Conservation (phyloP, 2,888 invertebrate species). For the Saturnia japonica region DNA sequence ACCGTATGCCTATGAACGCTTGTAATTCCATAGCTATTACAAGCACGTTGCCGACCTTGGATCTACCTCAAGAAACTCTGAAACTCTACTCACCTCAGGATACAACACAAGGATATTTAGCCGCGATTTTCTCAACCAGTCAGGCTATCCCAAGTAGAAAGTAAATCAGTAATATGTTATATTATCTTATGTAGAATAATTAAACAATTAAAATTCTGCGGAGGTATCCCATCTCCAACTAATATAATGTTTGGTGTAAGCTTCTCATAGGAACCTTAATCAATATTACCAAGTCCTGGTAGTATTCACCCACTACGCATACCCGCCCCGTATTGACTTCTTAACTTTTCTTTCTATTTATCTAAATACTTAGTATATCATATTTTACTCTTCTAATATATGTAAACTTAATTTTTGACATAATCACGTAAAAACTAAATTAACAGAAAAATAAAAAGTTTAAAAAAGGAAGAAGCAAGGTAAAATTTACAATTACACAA, state of each 20-base stretch:
- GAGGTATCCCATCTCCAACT: constrained; percentile 59
- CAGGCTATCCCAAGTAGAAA: too few relatives aligned
- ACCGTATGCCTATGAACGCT: too few relatives aligned
- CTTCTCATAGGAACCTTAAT: constrained; percentile 74
- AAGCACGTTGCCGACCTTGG: too few relatives aligned
- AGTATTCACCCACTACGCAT: constrained; percentile 38
- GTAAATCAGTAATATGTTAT: neutral
- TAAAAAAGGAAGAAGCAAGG: neutral
- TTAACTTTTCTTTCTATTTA: constrained; percentile 20
- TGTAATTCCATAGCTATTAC: too few relatives aligned
- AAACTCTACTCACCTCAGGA: too few relatives aligned
- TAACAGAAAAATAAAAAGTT: neutral
- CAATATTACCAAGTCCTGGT: constrained; percentile 67
- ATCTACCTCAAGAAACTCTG: too few relatives aligned
- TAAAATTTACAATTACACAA: neutral
- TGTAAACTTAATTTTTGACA: neutral
- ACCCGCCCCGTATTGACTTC: constrained; percentile 42
- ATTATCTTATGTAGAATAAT: constrained; percentile 39
- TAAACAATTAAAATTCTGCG: constrained; percentile 73
- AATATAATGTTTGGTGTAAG: constrained; percentile 77
- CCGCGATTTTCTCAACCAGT: too few relatives aligned
- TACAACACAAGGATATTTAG: too few relatives aligned
- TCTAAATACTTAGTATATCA: too few relatives aligned
- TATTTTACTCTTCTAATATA: constrained; percentile 12
- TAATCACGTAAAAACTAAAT: neutral